Conservation (phyloP, 2,888 invertebrate species). For the Euzetes globulus region DNA sequence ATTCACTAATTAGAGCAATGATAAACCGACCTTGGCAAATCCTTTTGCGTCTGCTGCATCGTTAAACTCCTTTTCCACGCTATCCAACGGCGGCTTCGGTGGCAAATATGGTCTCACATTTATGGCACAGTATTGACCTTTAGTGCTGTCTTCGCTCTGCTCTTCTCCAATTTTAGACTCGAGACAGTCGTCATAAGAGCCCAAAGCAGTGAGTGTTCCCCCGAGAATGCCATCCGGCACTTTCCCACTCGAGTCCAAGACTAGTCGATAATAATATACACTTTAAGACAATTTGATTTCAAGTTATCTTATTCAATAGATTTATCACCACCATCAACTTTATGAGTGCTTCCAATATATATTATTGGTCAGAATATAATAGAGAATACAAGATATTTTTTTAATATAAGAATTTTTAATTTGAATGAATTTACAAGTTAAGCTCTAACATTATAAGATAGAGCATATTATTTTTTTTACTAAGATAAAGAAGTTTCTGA, state of each 20-base stretch:
- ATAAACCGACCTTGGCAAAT: conserved; percentile 25
- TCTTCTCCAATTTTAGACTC: conserved; percentile 17
- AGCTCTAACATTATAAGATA: too few relatives aligned
- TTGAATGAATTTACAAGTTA: too few relatives aligned
- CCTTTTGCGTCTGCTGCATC: conserved; percentile 31
- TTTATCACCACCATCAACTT: too few relatives aligned
- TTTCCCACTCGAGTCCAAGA: conserved; percentile 32
- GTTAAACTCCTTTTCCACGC: conserved; percentile 21
- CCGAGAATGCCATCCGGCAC: conserved; percentile 33
- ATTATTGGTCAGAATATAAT: too few relatives aligned
- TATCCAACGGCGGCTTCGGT: conserved; percentile 27
- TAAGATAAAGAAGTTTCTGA: too few relatives aligned
- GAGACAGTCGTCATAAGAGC: conserved; percentile 34
- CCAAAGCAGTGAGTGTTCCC: conserved; percentile 29
- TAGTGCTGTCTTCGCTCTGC: background rate
- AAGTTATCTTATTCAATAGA: too few relatives aligned
- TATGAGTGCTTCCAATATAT: too few relatives aligned
- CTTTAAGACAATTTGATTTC: too few relatives aligned
- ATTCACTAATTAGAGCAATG: too few relatives aligned
- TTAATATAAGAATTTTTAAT: too few relatives aligned
- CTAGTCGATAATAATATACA: background rate
- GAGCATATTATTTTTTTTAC: too few relatives aligned
- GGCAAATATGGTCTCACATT: conserved; percentile 33
- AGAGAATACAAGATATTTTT: too few relatives aligned
- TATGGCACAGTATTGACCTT: conserved; percentile 31